A percentile compares a stretch with the other conserved stretches of the same genome.
Conservation (phyloP, 2,888 invertebrate genomes). For the Anagyrus pseudococci region DNA sequence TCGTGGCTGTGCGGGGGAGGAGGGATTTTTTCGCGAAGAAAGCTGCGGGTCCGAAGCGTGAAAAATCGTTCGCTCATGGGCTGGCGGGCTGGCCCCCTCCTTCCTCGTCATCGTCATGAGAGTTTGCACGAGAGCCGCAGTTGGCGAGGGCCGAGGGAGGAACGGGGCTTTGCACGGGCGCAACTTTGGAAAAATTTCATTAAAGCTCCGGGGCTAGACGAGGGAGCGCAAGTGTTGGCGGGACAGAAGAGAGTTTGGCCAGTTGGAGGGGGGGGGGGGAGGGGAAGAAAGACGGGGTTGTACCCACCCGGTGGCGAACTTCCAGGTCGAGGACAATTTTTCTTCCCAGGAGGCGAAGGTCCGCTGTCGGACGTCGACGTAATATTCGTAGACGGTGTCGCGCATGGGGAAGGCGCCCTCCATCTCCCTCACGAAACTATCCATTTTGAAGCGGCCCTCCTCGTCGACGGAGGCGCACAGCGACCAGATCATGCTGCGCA, state of each 20-base stretch:
- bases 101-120: too few species aligned
- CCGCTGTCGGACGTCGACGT: conserved; percentile 76
- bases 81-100: too few species aligned
- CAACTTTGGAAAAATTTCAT: conserved; percentile 18
- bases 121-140: too few species aligned
- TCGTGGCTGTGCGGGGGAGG: conserved; percentile 65
- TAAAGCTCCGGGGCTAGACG: neutral
- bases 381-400: conserved; percentile 90
- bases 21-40: neutral
- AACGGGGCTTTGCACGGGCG: neutral
- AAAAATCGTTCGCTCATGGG: too few species aligned
- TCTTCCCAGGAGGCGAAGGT: conserved; percentile 83
- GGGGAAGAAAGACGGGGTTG: conserved; percentile 15
- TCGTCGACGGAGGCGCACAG: conserved; percentile 83
- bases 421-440: conserved; percentile 79
- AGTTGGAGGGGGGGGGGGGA: neutral
- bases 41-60: too few species aligned
- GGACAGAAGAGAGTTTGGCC: neutral
- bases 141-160: neutral
- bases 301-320: conserved; percentile 70
- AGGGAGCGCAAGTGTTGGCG: too few species aligned
- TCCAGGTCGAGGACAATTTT: conserved; percentile 77
- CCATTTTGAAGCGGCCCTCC: conserved; percentile 77
- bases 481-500: conserved; percentile 84
- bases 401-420: conserved; percentile 84